phyloP scores from a whole-genome alignment of 2,113 vertebrate species.

The Zosterops lateralis region DNA sequence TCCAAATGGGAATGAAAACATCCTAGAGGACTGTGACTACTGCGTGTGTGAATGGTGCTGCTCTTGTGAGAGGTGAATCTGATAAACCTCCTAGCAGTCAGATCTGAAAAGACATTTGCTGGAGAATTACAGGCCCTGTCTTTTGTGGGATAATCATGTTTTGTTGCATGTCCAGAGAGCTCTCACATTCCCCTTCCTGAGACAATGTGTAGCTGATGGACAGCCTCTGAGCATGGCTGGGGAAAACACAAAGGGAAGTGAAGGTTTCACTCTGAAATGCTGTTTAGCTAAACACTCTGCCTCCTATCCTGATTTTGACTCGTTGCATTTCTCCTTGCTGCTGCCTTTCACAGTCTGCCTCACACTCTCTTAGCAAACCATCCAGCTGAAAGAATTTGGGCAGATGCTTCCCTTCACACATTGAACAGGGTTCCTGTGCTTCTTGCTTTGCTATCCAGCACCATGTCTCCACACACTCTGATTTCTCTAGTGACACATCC shows the following conservation, averaged over 20 bases:
- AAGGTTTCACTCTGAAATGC: neutral
- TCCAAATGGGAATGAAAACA: neutral
- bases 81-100: neutral
- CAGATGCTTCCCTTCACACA: neutral
- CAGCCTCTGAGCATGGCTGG: neutral
- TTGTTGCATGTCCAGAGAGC: neutral
- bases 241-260: neutral
- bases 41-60: neutral
- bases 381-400: neutral
- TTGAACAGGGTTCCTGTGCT: neutral
- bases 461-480: neutral
- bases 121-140: neutral
- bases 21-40: neutral
- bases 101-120: fast-evolving
- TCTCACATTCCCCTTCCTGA: neutral
- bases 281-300: neutral
- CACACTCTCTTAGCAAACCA: neutral
- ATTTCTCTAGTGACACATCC: neutral
- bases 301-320: neutral
- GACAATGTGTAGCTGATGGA: neutral
- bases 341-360: neutral
- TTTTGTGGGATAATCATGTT: neutral
- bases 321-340: neutral
- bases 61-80: neutral
- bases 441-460: neutral